These are phyloP conservation scores for Agrotis ipsilon DNA, from an alignment of 2,888 invertebrate species.

Conservation along the genomic window DNA sequence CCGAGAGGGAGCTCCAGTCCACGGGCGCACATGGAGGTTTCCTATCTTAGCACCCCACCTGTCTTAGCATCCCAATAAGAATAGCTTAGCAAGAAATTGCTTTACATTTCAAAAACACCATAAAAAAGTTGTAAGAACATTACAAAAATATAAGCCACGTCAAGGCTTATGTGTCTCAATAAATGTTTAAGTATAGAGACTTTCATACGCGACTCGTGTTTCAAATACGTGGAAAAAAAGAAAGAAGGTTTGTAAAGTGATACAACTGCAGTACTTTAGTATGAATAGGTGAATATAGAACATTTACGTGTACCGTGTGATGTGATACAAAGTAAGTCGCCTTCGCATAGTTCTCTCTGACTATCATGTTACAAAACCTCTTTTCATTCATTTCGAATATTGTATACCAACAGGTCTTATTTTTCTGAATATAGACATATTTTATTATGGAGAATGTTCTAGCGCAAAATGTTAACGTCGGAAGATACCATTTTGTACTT, in stretches of 20 bases:
- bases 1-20: too few relatives aligned
- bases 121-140: background rate
- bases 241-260: background rate
- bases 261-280: background rate
- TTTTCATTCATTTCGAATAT: background rate
- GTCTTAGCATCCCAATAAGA: too few relatives aligned
- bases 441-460: background rate
- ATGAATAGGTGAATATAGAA: background rate
- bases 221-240: background rate
- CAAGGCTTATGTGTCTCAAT: background rate
- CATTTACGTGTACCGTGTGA: background rate
- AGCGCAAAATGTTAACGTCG: background rate
- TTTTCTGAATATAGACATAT: background rate
- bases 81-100: too few relatives aligned
- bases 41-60: too few relatives aligned
- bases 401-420: background rate
- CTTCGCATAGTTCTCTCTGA: background rate
- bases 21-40: too few relatives aligned
- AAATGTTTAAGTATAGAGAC: background rate
- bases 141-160: background rate
- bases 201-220: background rate
- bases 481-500: background rate
- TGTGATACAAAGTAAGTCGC: background rate
- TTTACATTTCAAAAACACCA: background rate
- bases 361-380: background rate